Evolutionary conservation across 1,140 invertebrate species (phyloP).

Genomic region (Lucilia sericata): DNA sequence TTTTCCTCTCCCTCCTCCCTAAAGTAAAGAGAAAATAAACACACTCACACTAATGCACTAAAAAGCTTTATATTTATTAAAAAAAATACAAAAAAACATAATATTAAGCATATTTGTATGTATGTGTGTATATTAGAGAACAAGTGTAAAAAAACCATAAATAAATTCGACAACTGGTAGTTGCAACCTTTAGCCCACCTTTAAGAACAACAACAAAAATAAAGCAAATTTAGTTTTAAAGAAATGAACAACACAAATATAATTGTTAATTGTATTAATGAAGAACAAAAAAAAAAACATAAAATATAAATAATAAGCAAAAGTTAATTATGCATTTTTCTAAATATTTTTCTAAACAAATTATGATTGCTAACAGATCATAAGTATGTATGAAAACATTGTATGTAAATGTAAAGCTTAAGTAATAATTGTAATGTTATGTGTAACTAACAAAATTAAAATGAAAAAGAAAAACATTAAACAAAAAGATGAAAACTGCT

Average conservation of each 20-base stretch:
- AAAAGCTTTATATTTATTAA: background rate
- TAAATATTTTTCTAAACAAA: background rate
- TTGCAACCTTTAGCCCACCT: slow-evolving; percentile 39
- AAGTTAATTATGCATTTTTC: background rate
- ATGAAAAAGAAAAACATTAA: background rate
- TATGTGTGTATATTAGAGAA: slow-evolving; percentile 5
- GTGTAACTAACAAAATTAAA: slow-evolving; percentile 31
- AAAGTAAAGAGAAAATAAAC: background rate
- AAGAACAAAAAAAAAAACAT: background rate
- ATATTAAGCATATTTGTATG: background rate
- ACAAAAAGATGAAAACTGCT: too few species aligned
- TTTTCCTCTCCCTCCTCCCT: background rate
- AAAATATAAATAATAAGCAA: background rate
- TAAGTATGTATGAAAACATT: background rate
- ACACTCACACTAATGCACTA: background rate
- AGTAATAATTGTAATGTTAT: slow-evolving; percentile 2
- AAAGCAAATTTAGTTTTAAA: background rate
- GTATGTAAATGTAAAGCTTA: background rate
- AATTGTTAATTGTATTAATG: background rate
- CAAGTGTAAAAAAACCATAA: background rate
- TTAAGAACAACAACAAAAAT: background rate
- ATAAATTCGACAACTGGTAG: background rate
- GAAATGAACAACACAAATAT: background rate
- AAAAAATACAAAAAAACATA: background rate
- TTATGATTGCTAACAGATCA: background rate